Conservation (phyloP, 2,888 invertebrate species). For the Ypsolopha sequella region DNA sequence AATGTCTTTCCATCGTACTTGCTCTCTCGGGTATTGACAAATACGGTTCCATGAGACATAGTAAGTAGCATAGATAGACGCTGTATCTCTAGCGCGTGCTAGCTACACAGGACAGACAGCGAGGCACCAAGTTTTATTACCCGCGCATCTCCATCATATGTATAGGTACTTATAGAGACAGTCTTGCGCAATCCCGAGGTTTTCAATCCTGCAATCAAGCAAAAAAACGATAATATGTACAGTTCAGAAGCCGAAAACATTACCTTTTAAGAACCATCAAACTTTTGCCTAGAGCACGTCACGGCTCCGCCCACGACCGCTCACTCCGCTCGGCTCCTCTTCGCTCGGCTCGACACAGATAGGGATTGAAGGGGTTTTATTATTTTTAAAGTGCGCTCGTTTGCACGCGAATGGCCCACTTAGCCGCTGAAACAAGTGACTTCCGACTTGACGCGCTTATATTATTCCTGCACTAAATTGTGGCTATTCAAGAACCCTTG, state of each 20-base stretch:
- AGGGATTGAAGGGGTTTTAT: slow-evolving; percentile 58
- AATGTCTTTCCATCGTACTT: no score
- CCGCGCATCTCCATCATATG: no score
- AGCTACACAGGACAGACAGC: no score
- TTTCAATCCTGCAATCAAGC: no score
- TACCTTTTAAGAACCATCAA: background rate
- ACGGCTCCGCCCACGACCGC: background rate
- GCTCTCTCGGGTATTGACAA: no score
- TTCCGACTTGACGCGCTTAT: background rate
- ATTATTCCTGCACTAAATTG: slow-evolving; percentile 1
- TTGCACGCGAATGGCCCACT: slow-evolving; percentile 72
- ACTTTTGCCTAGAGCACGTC: background rate
- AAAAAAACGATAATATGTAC: background rate
- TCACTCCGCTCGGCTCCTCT: slow-evolving; percentile 7
- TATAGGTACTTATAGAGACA: no score
- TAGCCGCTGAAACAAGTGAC: slow-evolving; percentile 60
- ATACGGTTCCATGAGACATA: no score
- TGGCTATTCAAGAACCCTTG: background rate
- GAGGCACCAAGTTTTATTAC: no score
- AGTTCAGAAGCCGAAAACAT: slow-evolving; percentile 6
- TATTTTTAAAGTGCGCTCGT: slow-evolving; percentile 69
- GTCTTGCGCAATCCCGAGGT: no score
- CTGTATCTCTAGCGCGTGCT: no score
- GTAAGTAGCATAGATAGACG: no score
- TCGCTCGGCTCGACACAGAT: slow-evolving; percentile 18